These are phyloP conservation scores for Hedychridium roseum DNA, from an alignment of 2,888 invertebrate genomes.

Conservation along the genomic window DNA sequence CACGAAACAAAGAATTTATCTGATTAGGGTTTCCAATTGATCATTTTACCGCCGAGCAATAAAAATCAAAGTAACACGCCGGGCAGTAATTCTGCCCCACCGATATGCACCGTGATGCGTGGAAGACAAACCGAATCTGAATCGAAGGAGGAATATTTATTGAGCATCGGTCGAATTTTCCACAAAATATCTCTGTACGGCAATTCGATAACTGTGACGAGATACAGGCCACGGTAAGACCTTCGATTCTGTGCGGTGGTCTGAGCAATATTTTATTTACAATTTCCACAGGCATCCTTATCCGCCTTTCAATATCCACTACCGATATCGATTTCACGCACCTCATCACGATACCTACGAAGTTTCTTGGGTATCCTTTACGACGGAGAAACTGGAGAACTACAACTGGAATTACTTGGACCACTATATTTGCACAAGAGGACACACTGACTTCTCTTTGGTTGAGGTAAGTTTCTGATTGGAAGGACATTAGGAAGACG, in stretches of 20 bases:
- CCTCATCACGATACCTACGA: conserved; percentile 93
- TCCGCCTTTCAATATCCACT: conserved; percentile 90
- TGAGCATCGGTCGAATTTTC: conserved; percentile 95
- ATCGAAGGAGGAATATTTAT: conserved; percentile 77
- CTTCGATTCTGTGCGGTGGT: too few species aligned
- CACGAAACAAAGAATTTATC: conserved; percentile 5
- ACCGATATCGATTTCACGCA: conserved; percentile 90
- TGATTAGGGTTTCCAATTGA: conserved; percentile 82
- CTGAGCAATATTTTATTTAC: conserved; percentile 4
- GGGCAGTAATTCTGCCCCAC: conserved; percentile 46
- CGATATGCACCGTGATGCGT: conserved; percentile 59
- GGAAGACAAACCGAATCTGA: conserved; percentile 63
- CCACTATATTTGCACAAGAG: conserved; percentile 94
- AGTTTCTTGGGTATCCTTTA: conserved; percentile 93
- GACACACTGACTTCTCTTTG: conserved; percentile 89
- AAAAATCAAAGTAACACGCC: conserved; percentile 52
- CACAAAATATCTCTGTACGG: conserved; percentile 88
- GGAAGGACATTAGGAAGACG: too few species aligned
- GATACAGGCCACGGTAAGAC: conserved; percentile 91
- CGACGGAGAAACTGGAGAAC: conserved; percentile 92
- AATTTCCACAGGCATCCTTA: conserved; percentile 82
- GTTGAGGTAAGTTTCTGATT: conserved; percentile 85
- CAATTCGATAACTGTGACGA: conserved; percentile 90
- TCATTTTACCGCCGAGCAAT: conserved; percentile 67
- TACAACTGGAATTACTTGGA: conserved; percentile 99